Percentiles rank a stretch among this genome's conserved stretches.
Conservation (phyloP, 2,113 vertebrate species). For the Delphinapterus leucas region DNA sequence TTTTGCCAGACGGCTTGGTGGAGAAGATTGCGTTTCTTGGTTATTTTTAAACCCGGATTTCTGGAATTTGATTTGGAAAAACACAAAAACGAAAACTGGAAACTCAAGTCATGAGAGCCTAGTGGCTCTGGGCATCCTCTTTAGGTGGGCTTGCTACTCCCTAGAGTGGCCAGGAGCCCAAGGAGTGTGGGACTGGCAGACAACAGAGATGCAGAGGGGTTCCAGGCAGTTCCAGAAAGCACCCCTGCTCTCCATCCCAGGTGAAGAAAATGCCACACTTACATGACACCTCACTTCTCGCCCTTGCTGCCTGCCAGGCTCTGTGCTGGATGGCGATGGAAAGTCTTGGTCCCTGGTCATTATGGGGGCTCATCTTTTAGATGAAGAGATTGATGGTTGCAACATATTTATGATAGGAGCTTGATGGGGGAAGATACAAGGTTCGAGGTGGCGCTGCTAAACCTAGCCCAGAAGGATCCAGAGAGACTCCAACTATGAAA, state of each 20-base stretch:
- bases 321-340: not conserved
- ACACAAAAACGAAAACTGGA: not conserved
- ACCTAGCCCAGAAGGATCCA: not conserved
- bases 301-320: not conserved
- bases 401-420: not conserved
- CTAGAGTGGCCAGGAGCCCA: not conserved
- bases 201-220: not conserved
- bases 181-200: not conserved
- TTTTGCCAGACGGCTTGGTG: slow-evolving; percentile 63
- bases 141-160: not conserved
- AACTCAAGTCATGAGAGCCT: not conserved
- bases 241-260: not conserved
- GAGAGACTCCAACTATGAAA: not conserved
- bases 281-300: accelerated
- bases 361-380: not conserved
- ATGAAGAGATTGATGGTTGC: not conserved
- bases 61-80: slow-evolving; percentile 69
- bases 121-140: not conserved
- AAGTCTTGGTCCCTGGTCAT: not conserved
- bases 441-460: not conserved
- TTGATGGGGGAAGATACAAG: not conserved
- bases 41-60: slow-evolving; percentile 73
- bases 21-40: slow-evolving; percentile 64
- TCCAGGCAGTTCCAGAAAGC: not conserved
- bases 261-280: accelerated